These are phyloP conservation scores for Lagenorhynchus albirostris DNA, from an alignment of 2,113 vertebrate genomes.

Conservation along the genomic window DNA sequence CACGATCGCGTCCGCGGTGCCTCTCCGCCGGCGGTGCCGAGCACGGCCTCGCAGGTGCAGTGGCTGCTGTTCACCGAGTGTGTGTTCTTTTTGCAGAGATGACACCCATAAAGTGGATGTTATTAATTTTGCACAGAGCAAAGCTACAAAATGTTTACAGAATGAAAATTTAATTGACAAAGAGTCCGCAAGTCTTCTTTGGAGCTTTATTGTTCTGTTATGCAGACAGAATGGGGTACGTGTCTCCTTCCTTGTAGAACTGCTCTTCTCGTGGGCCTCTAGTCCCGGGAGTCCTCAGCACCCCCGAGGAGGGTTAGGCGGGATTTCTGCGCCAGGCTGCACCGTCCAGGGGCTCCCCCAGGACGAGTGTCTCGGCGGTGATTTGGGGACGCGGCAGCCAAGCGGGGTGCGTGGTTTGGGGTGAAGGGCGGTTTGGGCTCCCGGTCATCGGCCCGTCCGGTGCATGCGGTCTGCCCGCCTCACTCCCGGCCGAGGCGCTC, in stretches of 20 bases:
- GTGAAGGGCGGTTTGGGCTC: neutral
- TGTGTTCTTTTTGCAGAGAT: slow-evolving; percentile 81
- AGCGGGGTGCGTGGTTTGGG: neutral
- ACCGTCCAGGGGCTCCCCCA: fast-evolving
- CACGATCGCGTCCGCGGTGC: fast-evolving
- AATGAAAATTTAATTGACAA: slow-evolving; percentile 91
- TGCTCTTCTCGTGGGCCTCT: fast-evolving
- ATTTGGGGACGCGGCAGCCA: neutral
- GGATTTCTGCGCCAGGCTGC: fast-evolving
- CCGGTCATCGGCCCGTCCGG: fast-evolving
- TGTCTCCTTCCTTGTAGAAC: neutral
- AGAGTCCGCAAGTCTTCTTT: slow-evolving; percentile 94
- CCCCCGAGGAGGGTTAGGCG: fast-evolving
- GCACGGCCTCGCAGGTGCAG: fast-evolving
- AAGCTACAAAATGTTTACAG: slow-evolving; percentile 89
- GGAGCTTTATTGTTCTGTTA: slow-evolving; percentile 94
- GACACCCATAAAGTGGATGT: slow-evolving; percentile 99
- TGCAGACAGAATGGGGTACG: slow-evolving; percentile 97
- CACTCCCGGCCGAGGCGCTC: fast-evolving
- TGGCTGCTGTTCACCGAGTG: neutral
- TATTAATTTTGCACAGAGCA: slow-evolving; percentile 97
- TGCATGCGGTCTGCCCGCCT: fast-evolving
- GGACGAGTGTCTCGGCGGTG: neutral
- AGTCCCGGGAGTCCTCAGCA: neutral
- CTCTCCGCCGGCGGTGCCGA: fast-evolving